Evolutionary conservation across 2,797 vertebrate species (phyloP), one percentile per base, ranked within the genome.

Genomic region (Muraenolepis orangiensis): DNA sequence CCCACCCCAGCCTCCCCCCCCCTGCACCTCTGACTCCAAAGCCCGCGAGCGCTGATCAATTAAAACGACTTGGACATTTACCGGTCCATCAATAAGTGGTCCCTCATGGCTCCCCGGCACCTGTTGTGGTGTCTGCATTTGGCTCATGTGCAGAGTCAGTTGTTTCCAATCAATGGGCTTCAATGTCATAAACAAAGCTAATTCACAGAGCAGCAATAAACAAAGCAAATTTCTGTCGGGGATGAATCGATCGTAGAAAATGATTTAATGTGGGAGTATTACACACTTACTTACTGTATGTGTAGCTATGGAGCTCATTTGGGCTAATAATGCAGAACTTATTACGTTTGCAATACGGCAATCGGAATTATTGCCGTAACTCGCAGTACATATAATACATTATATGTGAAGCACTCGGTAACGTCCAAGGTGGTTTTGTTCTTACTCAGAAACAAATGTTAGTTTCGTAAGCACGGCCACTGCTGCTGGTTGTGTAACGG

Each of bases 41-140:
- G 86, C 75, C 80, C 30, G 80, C 72, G 77, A 74, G 90, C 93
- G 91, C 81, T 86, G 93, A 93, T 96, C 95, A 87, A 94, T 96
- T 94, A 88, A 95, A 96, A 95, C 88, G 91, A 93, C 92, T 91
- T 86, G 87, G 89, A 90, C 87, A 85, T 88, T 95, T 95, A 92
- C 90, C 92, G 89, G 87, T 86, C 91, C 78, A 87, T 96, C 94
- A 93, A 90, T 84, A 92, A 90, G 89, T 86, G 86, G 87, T 92
- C 91, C 92, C 91, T 85, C 88, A 85, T 91, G 91, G 90, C 88
- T 88, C 87, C 84, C 83, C 85, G 80, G 87, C 88, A 92, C 86
- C 75, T 91, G 74, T 72, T 92, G 86, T 88, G 89, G 82, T 79
- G 29, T 74, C 92, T 82, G 86, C 81, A 80, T 91, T 86, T 80